Evolutionary conservation across 2,888 invertebrate genomes (phyloP).

Genomic region (Phrixothrix hirtus): DNA sequence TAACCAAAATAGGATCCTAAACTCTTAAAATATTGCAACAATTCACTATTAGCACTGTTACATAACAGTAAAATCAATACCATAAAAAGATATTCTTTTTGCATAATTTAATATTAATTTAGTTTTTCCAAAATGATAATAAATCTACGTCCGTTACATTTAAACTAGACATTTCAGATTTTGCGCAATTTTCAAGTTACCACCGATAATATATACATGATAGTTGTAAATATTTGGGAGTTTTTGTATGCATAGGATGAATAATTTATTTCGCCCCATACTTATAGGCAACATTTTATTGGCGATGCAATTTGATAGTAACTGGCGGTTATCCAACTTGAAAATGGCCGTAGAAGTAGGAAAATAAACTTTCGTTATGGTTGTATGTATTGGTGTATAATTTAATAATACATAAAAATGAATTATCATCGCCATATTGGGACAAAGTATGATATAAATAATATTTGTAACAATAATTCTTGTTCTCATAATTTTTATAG

Average conservation of each 20-base stretch:
- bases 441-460: neutral
- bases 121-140: too few relatives aligned
- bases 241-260: too few relatives aligned
- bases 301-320: neutral
- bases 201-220: neutral
- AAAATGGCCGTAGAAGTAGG: too few relatives aligned
- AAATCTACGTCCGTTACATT: conserved; percentile 6
- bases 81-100: neutral
- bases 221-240: neutral
- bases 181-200: conserved; percentile 9
- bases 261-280: too few relatives aligned
- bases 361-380: too few relatives aligned
- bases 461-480: too few relatives aligned
- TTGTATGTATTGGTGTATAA: neutral
- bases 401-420: neutral
- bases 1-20: conserved; percentile 25
- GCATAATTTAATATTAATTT: too few relatives aligned
- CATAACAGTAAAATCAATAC: conserved; percentile 12
- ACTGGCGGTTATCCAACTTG: too few relatives aligned
- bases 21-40: conserved; percentile 18
- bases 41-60: conserved; percentile 8
- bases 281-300: too few relatives aligned
- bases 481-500: too few relatives aligned
- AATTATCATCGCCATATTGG: too few relatives aligned
- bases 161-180: conserved; percentile 2